phyloP scores from a whole-genome alignment of 2,113 vertebrate genomes.

The Otocyon megalotis region DNA sequence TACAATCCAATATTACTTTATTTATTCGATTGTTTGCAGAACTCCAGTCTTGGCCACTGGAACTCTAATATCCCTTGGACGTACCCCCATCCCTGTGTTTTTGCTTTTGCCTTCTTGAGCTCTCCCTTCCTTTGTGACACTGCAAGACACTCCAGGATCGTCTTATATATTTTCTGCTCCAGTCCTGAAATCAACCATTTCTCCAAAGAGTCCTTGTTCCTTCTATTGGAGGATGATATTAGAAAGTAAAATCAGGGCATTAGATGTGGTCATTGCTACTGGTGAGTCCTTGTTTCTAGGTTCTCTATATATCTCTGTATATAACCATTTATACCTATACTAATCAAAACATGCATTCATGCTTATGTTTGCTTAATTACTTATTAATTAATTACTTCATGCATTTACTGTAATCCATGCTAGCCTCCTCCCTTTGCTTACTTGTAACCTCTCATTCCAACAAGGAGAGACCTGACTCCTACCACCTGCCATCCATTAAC shows the following conservation, averaged over 20 bases:
- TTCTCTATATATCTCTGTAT: background rate
- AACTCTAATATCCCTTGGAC: background rate
- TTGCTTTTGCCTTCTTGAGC: background rate
- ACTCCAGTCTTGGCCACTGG: background rate
- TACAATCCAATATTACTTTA: background rate
- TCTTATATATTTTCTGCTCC: background rate
- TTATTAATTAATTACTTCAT: background rate
- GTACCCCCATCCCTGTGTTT: too few relatives aligned
- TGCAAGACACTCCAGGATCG: background rate
- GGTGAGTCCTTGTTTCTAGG: background rate
- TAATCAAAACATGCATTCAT: background rate
- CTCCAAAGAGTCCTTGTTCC: background rate
- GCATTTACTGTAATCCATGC: background rate
- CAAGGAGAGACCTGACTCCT: background rate
- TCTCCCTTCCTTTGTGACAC: background rate
- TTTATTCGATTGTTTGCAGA: background rate
- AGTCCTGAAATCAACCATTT: background rate
- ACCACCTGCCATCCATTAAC: background rate
- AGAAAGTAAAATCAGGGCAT: background rate
- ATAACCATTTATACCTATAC: background rate
- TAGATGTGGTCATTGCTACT: background rate
- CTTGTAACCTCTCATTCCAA: background rate
- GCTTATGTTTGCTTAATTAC: background rate
- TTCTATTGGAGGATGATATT: background rate
- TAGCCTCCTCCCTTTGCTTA: background rate